Evolutionary conservation across 1,140 invertebrate genomes (phyloP).

Genomic region (Tribolium madens): DNA sequence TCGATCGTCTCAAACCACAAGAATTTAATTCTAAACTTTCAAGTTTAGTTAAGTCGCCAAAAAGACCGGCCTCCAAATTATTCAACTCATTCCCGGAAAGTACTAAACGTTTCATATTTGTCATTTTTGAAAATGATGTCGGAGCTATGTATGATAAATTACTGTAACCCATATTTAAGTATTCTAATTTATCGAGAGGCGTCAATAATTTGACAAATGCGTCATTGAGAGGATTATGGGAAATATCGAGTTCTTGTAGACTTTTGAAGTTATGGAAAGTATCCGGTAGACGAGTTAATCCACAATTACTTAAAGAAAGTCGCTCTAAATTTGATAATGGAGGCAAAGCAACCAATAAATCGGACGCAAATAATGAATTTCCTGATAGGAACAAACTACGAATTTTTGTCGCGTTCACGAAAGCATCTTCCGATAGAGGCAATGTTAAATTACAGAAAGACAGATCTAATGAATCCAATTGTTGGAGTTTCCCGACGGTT

Average conservation of each 20-base stretch:
- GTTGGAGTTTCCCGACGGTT: conserved; percentile 75
- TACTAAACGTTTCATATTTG: conserved; percentile 74
- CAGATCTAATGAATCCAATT: conserved; percentile 76
- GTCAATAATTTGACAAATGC: conserved; percentile 77
- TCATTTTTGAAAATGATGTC: conserved; percentile 78
- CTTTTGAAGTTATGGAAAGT: conserved; percentile 76
- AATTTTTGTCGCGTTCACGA: conserved; percentile 76
- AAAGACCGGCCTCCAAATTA: conserved; percentile 76
- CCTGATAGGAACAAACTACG: conserved; percentile 75
- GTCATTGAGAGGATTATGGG: conserved; percentile 76
- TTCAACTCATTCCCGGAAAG: conserved; percentile 77
- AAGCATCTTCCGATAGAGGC: conserved; percentile 76
- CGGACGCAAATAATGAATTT: conserved; percentile 76
- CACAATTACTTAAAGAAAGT: conserved; percentile 77
- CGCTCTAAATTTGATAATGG: conserved; percentile 75
- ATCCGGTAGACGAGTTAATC: conserved; percentile 73
- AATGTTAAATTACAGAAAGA: conserved; percentile 78
- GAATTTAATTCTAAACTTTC: conserved; percentile 77
- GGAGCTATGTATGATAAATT: conserved; percentile 75
- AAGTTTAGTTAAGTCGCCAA: conserved; percentile 75
- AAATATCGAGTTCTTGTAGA: conserved; percentile 76
- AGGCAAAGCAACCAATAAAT: conserved; percentile 75
- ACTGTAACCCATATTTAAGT: conserved; percentile 81
- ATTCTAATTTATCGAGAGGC: conserved; percentile 75
- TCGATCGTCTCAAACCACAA: conserved; percentile 73